Percentiles rank a stretch among this genome's conserved stretches.
Evolutionary conservation across 2,113 vertebrate species (phyloP).

Genomic region (Cyanoliseus patagonus): DNA sequence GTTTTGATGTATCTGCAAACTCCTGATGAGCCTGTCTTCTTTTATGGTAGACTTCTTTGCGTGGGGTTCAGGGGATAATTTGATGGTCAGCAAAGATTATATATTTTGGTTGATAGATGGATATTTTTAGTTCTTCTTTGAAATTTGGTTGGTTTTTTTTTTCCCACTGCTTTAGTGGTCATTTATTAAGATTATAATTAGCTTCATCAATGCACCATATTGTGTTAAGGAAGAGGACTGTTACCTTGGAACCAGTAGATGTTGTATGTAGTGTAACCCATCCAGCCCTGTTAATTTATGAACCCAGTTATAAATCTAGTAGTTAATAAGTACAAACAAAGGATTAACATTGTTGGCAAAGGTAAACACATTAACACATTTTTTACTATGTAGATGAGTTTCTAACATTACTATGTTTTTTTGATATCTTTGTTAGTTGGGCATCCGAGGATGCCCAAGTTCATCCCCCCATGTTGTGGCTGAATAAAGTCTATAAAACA

Average conservation of each 20-base stretch:
- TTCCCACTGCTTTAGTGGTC: background rate
- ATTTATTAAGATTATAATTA: background rate
- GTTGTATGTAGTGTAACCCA: background rate
- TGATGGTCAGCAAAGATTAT: background rate
- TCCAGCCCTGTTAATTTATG: background rate
- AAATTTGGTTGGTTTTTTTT: fast-evolving
- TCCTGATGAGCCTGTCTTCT: background rate
- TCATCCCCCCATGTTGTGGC: background rate
- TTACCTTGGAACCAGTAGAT: background rate
- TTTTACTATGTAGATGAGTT: background rate
- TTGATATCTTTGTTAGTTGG: background rate
- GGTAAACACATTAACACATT: background rate
- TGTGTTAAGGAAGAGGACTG: background rate
- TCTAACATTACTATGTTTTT: background rate
- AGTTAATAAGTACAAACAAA: background rate
- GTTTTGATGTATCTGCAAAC: background rate
- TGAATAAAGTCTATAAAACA: background rate
- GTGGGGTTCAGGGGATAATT: background rate
- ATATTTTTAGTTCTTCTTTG: background rate
- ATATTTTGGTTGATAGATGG: background rate
- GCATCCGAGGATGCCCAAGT: background rate
- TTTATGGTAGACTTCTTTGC: background rate
- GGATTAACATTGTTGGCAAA: background rate
- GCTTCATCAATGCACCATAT: background rate
- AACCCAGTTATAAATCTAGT: background rate